phyloP scores from a whole-genome alignment of 2,113 vertebrate genomes.

The Trinectes maculatus region DNA sequence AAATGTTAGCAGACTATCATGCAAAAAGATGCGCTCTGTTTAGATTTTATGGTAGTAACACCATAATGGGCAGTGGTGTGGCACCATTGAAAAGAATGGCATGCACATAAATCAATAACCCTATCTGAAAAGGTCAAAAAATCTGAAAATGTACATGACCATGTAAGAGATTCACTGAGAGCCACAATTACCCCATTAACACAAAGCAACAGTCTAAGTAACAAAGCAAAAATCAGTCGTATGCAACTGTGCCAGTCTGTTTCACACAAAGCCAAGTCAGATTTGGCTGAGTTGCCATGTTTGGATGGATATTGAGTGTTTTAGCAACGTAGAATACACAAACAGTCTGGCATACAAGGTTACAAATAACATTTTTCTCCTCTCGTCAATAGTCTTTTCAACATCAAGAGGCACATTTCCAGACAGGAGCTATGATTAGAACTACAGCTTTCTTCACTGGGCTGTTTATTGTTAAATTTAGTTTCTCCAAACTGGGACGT shows the following conservation, averaged over 20 bases:
- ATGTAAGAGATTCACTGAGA: background rate
- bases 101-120: background rate
- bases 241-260: constrained; percentile 62
- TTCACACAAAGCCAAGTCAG: constrained; percentile 62
- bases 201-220: constrained; percentile 62
- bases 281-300: constrained; percentile 65
- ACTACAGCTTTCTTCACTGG: constrained; percentile 21
- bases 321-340: constrained; percentile 65
- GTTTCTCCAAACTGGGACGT: constrained; percentile 35
- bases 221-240: constrained; percentile 59
- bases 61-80: too few species aligned
- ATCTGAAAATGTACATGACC: background rate
- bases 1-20: too few species aligned
- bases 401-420: constrained; percentile 38
- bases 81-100: too few species aligned
- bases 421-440: constrained; percentile 53
- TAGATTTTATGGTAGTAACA: background rate
- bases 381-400: constrained; percentile 44
- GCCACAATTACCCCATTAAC: constrained; percentile 33
- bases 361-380: constrained; percentile 40
- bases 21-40: too few species aligned
- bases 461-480: constrained; percentile 51
- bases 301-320: constrained; percentile 59
- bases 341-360: constrained; percentile 66
- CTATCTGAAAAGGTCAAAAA: constrained; percentile 3